Evolutionary conservation across 2,888 invertebrate species (phyloP).

Genomic region (Tethea ocularis): DNA sequence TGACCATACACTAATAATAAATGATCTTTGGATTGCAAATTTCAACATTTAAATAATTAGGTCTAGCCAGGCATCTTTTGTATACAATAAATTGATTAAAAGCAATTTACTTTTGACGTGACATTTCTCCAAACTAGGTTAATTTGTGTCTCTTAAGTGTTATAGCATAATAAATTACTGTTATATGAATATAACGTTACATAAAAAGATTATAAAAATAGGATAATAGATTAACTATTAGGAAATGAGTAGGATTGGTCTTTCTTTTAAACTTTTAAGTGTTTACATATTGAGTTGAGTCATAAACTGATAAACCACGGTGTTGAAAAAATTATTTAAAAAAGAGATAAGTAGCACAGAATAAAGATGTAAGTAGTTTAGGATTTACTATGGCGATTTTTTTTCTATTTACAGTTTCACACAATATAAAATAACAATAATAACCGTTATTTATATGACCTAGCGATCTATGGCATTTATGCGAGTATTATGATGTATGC

Average conservation of each 20-base stretch:
- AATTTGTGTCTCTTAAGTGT: constrained; percentile 21
- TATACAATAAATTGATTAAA: not conserved
- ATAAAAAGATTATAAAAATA: not conserved
- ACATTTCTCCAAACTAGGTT: constrained; percentile 15
- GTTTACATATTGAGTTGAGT: too few relatives aligned
- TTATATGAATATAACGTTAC: not conserved
- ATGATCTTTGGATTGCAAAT: not conserved
- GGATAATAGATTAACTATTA: not conserved
- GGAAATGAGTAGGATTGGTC: not conserved
- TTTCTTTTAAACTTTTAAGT: not conserved
- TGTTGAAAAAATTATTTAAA: too few relatives aligned
- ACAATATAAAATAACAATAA: too few relatives aligned
- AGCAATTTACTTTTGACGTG: constrained; percentile 12
- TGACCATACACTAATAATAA: not conserved
- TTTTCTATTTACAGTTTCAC: too few relatives aligned
- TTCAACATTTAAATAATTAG: not conserved
- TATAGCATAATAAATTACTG: constrained; percentile 11
- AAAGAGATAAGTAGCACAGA: too few relatives aligned
- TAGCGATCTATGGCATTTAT: not conserved
- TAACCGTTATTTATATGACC: not conserved
- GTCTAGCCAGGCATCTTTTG: not conserved
- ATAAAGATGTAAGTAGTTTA: too few relatives aligned
- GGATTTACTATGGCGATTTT: too few relatives aligned
- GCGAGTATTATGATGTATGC: not conserved
- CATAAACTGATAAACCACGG: too few relatives aligned